Base-by-base conservation (phyloP, 2,888 invertebrate genomes). In the Taenaris catops region DNA sequence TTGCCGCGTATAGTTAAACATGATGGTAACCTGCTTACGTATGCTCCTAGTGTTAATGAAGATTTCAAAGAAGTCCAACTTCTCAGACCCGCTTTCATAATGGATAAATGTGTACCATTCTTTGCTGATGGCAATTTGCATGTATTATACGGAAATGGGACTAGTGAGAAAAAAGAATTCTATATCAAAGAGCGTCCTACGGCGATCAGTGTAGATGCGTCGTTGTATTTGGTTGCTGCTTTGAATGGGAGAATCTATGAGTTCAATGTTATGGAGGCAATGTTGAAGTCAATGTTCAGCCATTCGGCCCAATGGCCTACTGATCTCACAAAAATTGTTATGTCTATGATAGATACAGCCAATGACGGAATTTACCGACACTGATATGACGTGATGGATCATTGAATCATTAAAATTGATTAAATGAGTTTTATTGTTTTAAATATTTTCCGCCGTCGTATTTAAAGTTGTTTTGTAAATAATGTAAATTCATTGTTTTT, bases 181-280 rank as follows among this genome's bases (percentile, higher is more conserved):
- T 9, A 39, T 3, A 33, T 78, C 7, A 44, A 44, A 8, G 70
- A 71, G n/a, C 56, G 11, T 8, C 68, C 73, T 0, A 51, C 63
- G 1, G 79, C 79, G 1, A 63, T 59, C 10, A 80, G 78, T 34
- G 58, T 78, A 0, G 78, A 79, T 31, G 64, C 76, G 1, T 63
- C 67, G 1, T 55, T 79, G 7, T 78, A 79, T 26, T 33, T 79
- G 4, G 68, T 75, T 1, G 65, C 65, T 1, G 75, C 79, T 1
- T 21, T 70, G 1, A 48, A 79, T 44, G 78, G 79, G 0, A 75
- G 68, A 33, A 70, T 79, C 34, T 79, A 71, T 34, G 79, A 79
- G 27, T 74, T 70, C 40, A 75, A 79, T 51, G 63, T 79, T 0
- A 70, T 78, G 68, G 78, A 78, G 9, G 55, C 67, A 0, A 25